phyloP scores from a whole-genome alignment of 2,113 vertebrate species.

The Pseudolaguvia tuberculata region DNA sequence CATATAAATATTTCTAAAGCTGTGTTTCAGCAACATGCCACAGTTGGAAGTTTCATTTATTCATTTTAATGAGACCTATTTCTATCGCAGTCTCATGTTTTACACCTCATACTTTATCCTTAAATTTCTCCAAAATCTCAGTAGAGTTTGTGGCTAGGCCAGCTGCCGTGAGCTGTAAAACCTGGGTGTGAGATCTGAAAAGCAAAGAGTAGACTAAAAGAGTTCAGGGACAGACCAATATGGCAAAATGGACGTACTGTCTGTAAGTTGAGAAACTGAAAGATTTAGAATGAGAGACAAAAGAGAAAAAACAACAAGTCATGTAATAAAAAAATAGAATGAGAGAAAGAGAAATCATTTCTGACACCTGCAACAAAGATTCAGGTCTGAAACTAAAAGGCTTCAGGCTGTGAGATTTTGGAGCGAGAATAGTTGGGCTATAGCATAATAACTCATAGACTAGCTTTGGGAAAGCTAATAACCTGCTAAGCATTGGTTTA shows the following conservation, averaged over 20 bases:
- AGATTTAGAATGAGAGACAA: constrained; percentile 15
- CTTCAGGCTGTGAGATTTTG: neutral
- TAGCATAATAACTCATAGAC: constrained; percentile 65
- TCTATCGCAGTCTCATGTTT: neutral
- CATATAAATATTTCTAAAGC: neutral
- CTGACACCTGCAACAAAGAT: constrained; percentile 59
- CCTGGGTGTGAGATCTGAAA: constrained; percentile 56
- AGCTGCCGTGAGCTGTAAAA: constrained; percentile 62
- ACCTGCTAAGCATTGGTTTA: constrained; percentile 65
- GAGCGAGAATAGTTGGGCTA: constrained; percentile 39
- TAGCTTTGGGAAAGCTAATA: constrained; percentile 65
- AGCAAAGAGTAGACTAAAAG: constrained; percentile 45
- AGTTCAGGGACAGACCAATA: constrained; percentile 55
- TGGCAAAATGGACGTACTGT: constrained; percentile 57
- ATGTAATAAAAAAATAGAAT: constrained; percentile 32
- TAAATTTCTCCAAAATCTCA: constrained; percentile 48
- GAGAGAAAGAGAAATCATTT: constrained; percentile 49
- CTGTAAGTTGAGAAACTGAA: constrained; percentile 46
- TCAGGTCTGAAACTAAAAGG: constrained; percentile 15
- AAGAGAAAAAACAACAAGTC: constrained; percentile 18
- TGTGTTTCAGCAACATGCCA: neutral
- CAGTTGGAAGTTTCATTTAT: neutral
- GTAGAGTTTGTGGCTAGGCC: constrained; percentile 59
- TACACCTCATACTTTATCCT: constrained; percentile 13
- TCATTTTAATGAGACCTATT: neutral